phyloP scores from a whole-genome alignment of 2,888 invertebrate genomes.

The Craniophora ligustri region DNA sequence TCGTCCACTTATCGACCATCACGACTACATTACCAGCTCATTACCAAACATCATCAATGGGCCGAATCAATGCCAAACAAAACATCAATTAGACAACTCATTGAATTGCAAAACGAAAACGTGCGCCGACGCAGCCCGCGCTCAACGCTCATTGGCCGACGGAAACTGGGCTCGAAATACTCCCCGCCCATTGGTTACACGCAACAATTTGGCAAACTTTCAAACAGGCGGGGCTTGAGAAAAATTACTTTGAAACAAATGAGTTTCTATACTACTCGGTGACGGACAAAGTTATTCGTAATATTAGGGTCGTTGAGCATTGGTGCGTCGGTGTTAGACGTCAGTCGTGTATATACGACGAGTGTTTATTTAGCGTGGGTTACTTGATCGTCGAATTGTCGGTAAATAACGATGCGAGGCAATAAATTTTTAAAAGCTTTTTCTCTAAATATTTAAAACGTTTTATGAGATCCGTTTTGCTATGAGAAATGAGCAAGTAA shows the following conservation, averaged over 20 bases:
- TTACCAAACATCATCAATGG: slow-evolving; percentile 63
- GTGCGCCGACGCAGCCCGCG: slow-evolving; percentile 77
- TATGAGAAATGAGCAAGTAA: slow-evolving; percentile 14
- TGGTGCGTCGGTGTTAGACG: slow-evolving; percentile 1
- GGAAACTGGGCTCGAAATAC: slow-evolving; percentile 61
- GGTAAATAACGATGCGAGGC: slow-evolving; percentile 15
- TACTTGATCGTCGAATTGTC: slow-evolving; percentile 7
- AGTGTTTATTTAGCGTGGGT: slow-evolving; percentile 24
- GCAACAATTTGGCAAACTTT: slow-evolving; percentile 80
- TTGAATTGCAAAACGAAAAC: slow-evolving; percentile 79
- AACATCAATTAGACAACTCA: slow-evolving; percentile 77
- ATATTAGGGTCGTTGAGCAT: slow-evolving; percentile 33
- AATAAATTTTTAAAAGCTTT: slow-evolving; percentile 35
- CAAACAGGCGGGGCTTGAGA: slow-evolving; percentile 77
- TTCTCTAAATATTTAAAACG: slow-evolving; percentile 6
- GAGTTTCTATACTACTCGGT: slow-evolving; percentile 28
- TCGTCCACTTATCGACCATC: slow-evolving; percentile 26
- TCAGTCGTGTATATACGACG: slow-evolving; percentile 15
- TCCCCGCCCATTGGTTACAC: slow-evolving; percentile 66
- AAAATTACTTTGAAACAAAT: slow-evolving; percentile 56
- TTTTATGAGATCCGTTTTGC: slow-evolving; percentile 21
- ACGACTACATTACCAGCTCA: slow-evolving; percentile 34
- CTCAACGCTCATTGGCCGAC: slow-evolving; percentile 66
- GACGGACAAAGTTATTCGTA: slow-evolving; percentile 28
- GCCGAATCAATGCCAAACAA: slow-evolving; percentile 70